These are phyloP conservation scores for Ataeniobius toweri DNA, from an alignment of 2,797 vertebrate species.

Conservation along the genomic window DNA sequence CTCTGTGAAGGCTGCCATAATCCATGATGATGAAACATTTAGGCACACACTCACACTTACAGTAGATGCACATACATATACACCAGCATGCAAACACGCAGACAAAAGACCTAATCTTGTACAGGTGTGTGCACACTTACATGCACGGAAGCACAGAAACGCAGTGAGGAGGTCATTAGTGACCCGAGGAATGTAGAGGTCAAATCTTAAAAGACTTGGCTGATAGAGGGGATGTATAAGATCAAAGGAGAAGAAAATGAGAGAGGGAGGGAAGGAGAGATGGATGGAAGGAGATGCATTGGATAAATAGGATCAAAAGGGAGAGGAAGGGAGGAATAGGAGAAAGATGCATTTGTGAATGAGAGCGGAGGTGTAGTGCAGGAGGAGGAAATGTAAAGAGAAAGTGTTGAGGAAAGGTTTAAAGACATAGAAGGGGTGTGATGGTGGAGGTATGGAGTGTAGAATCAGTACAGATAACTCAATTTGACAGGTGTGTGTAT, in stretches of 20 bases:
- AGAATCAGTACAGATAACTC: slow-evolving; percentile 66
- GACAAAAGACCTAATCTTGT: slow-evolving; percentile 53
- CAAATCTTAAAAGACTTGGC: slow-evolving; percentile 75
- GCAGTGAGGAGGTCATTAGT: slow-evolving; percentile 63
- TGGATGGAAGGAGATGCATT: slow-evolving; percentile 55
- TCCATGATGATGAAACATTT: slow-evolving; percentile 58
- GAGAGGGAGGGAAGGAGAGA: slow-evolving; percentile 47
- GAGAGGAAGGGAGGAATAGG: slow-evolving; percentile 46
- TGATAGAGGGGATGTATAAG: slow-evolving; percentile 76
- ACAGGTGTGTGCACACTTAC: slow-evolving; percentile 61
- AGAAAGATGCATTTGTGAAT: slow-evolving; percentile 46
- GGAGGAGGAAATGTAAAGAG: slow-evolving; percentile 14
- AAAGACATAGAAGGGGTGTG: slow-evolving; percentile 11
- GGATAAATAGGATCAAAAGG: slow-evolving; percentile 43
- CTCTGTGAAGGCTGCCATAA: slow-evolving; percentile 43
- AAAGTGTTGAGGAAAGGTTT: slow-evolving; percentile 12
- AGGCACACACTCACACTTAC: slow-evolving; percentile 26
- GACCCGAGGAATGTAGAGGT: slow-evolving; percentile 75
- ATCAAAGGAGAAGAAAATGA: slow-evolving; percentile 58
- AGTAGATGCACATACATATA: neutral
- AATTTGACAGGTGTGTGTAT: slow-evolving; percentile 61
- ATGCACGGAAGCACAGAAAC: slow-evolving; percentile 35
- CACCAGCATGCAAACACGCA: slow-evolving; percentile 29
- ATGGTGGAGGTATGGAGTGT: slow-evolving; percentile 24
- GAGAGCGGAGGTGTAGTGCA: slow-evolving; percentile 27